These are phyloP conservation scores for Exephanes ischioxanthus DNA, from an alignment of 2,888 invertebrate genomes.

Conservation along the genomic window DNA sequence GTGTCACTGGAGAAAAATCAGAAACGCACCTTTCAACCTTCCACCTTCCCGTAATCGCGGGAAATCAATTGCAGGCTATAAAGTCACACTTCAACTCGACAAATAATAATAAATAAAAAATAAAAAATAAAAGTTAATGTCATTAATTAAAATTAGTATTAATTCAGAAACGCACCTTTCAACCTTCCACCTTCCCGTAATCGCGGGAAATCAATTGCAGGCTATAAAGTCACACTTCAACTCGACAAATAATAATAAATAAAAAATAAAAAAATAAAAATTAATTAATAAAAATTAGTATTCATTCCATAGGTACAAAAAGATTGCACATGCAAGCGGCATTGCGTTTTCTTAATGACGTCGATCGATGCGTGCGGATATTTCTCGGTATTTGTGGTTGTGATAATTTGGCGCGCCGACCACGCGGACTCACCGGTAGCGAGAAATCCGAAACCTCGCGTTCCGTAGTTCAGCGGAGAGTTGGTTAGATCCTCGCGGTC, in stretches of 20 bases:
- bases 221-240: too few relatives aligned
- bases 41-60: neutral
- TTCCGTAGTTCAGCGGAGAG: conserved; percentile 62
- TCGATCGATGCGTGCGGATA: conserved; percentile 6
- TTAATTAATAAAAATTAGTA: neutral
- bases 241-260: too few relatives aligned
- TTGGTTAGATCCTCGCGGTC: conserved; percentile 80
- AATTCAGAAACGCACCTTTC: too few relatives aligned
- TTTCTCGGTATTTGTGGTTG: conserved; percentile 14
- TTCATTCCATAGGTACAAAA: too few relatives aligned
- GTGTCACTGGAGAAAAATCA: too few relatives aligned
- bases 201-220: neutral
- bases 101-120: too few relatives aligned
- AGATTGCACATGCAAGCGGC: neutral
- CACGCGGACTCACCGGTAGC: conserved; percentile 65
- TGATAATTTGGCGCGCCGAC: neutral
- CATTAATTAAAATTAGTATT: neutral
- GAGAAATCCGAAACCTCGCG: conserved; percentile 66
- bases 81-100: too few relatives aligned
- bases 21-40: too few relatives aligned
- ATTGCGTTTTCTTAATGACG: neutral
- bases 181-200: neutral
- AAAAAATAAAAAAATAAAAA: too few relatives aligned
- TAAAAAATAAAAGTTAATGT: neutral
- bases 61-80: neutral